Evolutionary conservation across 2,888 invertebrate genomes (phyloP).

Genomic region (Dasypogon diadema): DNA sequence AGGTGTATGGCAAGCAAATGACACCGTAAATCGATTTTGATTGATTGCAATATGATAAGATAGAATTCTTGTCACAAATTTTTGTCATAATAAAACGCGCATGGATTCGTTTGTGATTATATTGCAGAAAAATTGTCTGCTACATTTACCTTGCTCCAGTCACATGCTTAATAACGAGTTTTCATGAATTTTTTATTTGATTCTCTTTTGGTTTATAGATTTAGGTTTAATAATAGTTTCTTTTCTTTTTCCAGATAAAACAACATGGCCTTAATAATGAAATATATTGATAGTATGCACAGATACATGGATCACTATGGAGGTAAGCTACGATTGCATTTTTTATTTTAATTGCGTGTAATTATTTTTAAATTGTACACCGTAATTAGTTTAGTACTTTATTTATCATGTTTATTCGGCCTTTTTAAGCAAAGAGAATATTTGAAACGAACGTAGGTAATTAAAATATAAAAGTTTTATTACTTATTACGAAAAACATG

Average conservation of each 20-base stretch:
- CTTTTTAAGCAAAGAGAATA: no score
- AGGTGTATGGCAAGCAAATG: no score
- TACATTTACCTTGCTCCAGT: background rate
- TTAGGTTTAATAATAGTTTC: background rate
- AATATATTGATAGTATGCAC: constrained; percentile 83
- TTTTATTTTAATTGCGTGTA: no score
- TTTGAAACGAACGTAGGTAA: no score
- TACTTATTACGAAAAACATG: no score
- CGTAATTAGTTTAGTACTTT: no score
- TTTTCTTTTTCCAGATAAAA: constrained; percentile 38
- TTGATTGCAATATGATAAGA: background rate
- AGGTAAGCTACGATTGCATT: no score
- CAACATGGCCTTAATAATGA: constrained; percentile 84
- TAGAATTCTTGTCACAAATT: background rate
- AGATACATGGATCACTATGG: constrained; percentile 85
- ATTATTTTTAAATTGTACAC: no score
- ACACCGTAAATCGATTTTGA: no score
- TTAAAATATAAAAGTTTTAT: no score
- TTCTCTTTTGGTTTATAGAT: background rate
- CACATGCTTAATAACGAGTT: background rate
- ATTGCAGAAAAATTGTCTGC: background rate
- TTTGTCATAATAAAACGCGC: background rate
- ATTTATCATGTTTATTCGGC: no score
- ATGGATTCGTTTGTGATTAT: background rate
- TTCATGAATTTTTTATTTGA: background rate